These are phyloP conservation scores for Venustoraphidia nigricollis DNA, from an alignment of 2,888 invertebrate genomes.

Conservation along the genomic window DNA sequence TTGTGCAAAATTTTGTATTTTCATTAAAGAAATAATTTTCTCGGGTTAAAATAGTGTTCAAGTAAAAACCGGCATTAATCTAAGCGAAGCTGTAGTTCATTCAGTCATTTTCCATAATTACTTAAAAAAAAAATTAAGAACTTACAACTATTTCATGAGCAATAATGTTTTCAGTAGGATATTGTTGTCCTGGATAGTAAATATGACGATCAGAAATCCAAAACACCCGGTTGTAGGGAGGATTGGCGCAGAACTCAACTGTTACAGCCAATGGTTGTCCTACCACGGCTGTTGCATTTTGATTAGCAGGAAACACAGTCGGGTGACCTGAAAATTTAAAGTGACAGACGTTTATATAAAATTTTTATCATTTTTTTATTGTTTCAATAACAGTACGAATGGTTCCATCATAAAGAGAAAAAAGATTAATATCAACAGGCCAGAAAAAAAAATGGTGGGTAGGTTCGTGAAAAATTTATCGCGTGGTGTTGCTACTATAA, in stretches of 20 bases:
- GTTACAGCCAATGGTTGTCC: slow-evolving; percentile 51
- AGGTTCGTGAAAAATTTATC: no score
- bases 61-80: no score
- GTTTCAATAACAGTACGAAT: background rate
- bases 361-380: background rate
- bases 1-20: no score
- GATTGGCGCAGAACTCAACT: slow-evolving; percentile 66
- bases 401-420: no score
- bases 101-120: no score
- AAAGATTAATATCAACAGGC: no score
- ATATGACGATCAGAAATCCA: slow-evolving; percentile 43
- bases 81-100: no score
- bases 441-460: no score
- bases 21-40: no score
- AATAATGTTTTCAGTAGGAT: slow-evolving; percentile 11
- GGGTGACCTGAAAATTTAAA: slow-evolving; percentile 42
- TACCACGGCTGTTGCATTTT: slow-evolving; percentile 49
- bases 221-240: slow-evolving; percentile 42
- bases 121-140: slow-evolving; percentile 5
- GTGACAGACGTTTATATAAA: background rate
- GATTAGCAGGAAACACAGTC: slow-evolving; percentile 45
- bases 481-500: no score
- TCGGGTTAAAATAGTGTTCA: no score
- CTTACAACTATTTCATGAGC: slow-evolving; percentile 37
- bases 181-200: slow-evolving; percentile 30